phyloP scores from a whole-genome alignment of 2,113 vertebrate species.

The Vanacampus margaritifer region DNA sequence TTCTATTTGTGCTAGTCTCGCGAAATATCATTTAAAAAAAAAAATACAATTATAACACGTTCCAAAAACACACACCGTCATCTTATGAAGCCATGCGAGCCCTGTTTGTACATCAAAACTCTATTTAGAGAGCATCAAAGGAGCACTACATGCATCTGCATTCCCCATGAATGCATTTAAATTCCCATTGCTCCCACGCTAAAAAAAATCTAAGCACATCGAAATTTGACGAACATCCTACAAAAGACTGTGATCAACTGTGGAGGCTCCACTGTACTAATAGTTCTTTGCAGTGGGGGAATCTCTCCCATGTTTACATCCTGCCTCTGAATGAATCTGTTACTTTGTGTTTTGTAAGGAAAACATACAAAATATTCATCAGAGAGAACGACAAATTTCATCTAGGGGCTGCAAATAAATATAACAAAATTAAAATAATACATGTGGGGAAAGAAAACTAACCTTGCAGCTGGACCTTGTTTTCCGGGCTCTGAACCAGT shows the following conservation, averaged over 20 bases:
- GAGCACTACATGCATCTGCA: no score
- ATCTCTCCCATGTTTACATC: neutral
- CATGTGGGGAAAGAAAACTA: conserved; percentile 45
- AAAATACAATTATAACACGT: no score
- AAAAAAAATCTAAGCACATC: no score
- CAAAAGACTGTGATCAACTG: neutral
- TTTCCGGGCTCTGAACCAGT: conserved; percentile 97
- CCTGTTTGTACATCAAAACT: no score
- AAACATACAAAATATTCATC: neutral
- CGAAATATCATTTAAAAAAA: no score
- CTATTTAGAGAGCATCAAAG: no score
- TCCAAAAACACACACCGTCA: no score
- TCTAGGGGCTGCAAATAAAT: neutral
- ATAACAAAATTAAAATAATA: neutral
- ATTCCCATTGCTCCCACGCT: no score
- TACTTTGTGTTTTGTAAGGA: neutral
- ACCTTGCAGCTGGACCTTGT: conserved; percentile 98
- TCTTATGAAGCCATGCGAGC: no score
- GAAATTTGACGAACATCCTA: no score
- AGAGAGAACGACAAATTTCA: neutral
- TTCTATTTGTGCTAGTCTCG: no score
- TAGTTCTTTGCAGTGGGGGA: neutral
- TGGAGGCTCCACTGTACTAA: neutral
- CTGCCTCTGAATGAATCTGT: neutral
- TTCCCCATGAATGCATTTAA: no score